Evolutionary conservation across 2,797 vertebrate species (phyloP).

Genomic region (Meda fulgida): DNA sequence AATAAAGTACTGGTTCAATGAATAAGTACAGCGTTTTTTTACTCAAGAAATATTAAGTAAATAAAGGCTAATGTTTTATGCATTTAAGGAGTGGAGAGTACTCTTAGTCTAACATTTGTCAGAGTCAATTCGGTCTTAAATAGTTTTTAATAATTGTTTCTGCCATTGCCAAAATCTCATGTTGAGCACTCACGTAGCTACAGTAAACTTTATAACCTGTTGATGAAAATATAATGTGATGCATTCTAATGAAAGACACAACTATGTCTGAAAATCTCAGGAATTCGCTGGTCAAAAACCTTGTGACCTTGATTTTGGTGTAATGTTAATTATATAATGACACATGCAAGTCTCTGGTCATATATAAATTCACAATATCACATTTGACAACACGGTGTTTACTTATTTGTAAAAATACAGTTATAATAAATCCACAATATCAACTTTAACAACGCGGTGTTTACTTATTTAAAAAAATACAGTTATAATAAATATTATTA

Average conservation of each 20-base stretch:
- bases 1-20: too few species aligned
- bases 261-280: too few species aligned
- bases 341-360: not conserved
- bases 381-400: not conserved
- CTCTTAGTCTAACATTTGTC: not conserved
- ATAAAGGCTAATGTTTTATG: not conserved
- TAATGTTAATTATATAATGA: not conserved
- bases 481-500: not conserved
- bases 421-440: not conserved
- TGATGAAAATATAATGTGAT: too few species aligned
- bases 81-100: not conserved
- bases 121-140: too few species aligned
- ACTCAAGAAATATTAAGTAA: not conserved
- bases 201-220: too few species aligned
- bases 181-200: too few species aligned
- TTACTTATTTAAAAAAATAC: not conserved
- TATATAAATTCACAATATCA: not conserved
- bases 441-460: not conserved
- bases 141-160: too few species aligned
- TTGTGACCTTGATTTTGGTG: not conserved
- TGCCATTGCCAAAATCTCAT: too few species aligned
- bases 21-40: too few species aligned
- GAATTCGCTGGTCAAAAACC: too few species aligned
- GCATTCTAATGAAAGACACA: too few species aligned
- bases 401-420: not conserved